A percentile compares a stretch with the other conserved stretches of the same genome.
Conservation (phyloP, 2,113 vertebrate genomes). For the Paradisaea rubra region DNA sequence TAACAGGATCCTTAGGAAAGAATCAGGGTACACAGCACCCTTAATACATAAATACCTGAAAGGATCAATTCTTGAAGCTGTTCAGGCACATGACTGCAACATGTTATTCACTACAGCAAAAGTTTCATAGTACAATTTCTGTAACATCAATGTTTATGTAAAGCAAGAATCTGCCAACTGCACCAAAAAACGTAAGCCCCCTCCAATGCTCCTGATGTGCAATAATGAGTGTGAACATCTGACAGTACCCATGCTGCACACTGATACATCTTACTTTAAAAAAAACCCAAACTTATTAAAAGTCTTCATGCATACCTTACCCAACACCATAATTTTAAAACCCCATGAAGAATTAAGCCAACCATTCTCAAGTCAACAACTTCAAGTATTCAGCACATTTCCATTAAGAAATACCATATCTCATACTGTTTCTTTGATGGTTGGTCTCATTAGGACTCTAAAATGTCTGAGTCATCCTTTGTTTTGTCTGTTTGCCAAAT, state of each 20-base stretch:
- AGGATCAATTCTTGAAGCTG: background rate
- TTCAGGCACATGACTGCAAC: background rate
- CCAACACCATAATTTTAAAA: background rate
- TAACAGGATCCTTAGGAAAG: background rate
- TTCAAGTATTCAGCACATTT: background rate
- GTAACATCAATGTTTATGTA: background rate
- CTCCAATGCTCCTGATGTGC: background rate
- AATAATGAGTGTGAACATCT: background rate
- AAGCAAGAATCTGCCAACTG: background rate
- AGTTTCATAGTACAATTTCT: background rate
- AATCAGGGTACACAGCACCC: background rate
- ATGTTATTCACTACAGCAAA: background rate
- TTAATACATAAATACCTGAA: background rate
- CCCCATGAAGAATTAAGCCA: background rate
- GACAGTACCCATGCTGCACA: fast-evolving
- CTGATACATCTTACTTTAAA: background rate
- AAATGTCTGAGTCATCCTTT: background rate
- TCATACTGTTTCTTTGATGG: background rate
- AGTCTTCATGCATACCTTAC: background rate
- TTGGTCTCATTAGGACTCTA: background rate
- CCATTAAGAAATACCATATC: background rate
- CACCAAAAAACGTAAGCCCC: fast-evolving
- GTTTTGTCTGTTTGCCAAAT: background rate
- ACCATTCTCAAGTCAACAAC: background rate
- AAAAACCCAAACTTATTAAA: background rate